Conservation (phyloP, 2,888 invertebrate species). For the Xestia ashworthii region DNA sequence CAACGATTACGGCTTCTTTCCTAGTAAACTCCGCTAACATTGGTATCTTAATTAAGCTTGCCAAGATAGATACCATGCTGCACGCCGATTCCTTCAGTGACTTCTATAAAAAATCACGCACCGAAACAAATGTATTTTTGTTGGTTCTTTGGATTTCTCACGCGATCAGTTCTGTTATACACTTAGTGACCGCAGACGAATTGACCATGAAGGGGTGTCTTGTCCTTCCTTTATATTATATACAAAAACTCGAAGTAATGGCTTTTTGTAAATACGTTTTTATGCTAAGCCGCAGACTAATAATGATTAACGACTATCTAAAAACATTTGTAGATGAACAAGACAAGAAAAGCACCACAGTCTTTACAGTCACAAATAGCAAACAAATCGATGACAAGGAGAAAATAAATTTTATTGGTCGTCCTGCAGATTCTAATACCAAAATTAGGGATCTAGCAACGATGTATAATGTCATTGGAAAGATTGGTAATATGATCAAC, state of each 20-base stretch:
- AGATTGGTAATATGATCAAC: conserved; percentile 74
- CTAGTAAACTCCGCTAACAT: conserved; percentile 69
- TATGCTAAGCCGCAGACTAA: conserved; percentile 73
- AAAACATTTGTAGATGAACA: conserved; percentile 71
- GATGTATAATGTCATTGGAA: conserved; percentile 77
- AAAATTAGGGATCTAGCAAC: conserved; percentile 76
- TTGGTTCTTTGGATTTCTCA: conserved; percentile 61
- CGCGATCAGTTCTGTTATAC: conserved; percentile 53
- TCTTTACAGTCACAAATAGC: conserved; percentile 69
- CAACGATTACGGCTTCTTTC: conserved; percentile 68
- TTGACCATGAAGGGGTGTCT: conserved; percentile 50
- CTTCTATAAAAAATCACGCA: conserved; percentile 69
- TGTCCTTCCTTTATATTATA: conserved; percentile 66
- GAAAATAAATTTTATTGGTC: conserved; percentile 70
- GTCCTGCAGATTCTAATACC: conserved; percentile 66
- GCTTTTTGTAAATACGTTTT: conserved; percentile 74
- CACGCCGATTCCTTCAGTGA: conserved; percentile 65
- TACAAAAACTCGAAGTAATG: conserved; percentile 76
- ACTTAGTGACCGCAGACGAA: conserved; percentile 58
- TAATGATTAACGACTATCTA: conserved; percentile 74
- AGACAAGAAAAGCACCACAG: conserved; percentile 57
- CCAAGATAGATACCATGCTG: conserved; percentile 70
- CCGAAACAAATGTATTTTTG: conserved; percentile 58
- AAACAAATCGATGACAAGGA: conserved; percentile 56
- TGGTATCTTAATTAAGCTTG: conserved; percentile 68